These are phyloP conservation scores for Montipora sp. DNA, from an alignment of 64 coral and sea anemone species.

Conservation along the genomic window DNA sequence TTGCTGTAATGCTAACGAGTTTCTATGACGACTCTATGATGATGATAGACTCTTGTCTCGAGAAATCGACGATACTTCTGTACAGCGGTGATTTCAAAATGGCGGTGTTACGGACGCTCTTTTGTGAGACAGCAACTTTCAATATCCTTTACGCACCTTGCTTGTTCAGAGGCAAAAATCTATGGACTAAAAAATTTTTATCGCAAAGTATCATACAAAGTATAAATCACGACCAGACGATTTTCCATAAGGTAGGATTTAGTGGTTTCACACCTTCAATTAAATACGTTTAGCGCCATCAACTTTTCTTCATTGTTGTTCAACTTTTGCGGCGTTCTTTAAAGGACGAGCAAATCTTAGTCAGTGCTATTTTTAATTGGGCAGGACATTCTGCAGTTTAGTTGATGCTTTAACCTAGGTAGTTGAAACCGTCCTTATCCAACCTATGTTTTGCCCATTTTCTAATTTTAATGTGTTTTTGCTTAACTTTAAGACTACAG, in stretches of 20 bases:
- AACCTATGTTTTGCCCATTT: not conserved
- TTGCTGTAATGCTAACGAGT: too few relatives aligned
- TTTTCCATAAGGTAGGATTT: slow-evolving; percentile 11
- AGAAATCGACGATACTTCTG: not conserved
- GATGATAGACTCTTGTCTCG: too few relatives aligned
- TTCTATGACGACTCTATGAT: too few relatives aligned
- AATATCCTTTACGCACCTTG: not conserved
- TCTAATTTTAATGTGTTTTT: not conserved
- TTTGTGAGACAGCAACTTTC: not conserved
- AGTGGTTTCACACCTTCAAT: not conserved
- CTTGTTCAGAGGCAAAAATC: not conserved
- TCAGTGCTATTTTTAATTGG: too few relatives aligned
- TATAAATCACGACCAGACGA: not conserved
- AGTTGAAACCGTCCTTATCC: not conserved
- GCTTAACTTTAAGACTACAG: not conserved
- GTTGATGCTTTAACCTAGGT: not conserved
- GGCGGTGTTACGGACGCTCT: not conserved
- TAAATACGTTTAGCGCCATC: too few relatives aligned
- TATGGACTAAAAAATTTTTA: not conserved
- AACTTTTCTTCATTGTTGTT: too few relatives aligned
- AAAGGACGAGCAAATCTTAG: too few relatives aligned
- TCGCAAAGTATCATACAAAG: not conserved
- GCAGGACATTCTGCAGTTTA: not conserved
- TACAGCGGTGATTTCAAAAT: slow-evolving; percentile 30
- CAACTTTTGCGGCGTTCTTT: too few relatives aligned